These are phyloP conservation scores for Anseranas semipalmata DNA, from an alignment of 2,113 vertebrate genomes.

Conservation along the genomic window DNA sequence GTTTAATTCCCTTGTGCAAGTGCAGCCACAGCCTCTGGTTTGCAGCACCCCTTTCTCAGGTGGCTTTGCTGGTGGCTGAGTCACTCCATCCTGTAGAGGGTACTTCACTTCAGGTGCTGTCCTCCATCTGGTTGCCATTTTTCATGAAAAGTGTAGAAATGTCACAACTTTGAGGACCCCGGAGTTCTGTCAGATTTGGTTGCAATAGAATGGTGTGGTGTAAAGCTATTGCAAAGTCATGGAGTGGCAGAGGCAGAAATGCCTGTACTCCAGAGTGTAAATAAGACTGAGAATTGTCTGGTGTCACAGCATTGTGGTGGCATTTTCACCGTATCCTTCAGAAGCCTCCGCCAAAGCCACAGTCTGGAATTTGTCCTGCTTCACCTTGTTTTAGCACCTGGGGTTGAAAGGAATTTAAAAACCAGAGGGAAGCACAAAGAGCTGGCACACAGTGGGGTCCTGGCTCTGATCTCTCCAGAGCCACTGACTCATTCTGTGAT, in stretches of 20 bases:
- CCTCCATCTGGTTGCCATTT: background rate
- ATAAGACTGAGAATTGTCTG: background rate
- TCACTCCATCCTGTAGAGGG: background rate
- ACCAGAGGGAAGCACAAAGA: conserved; percentile 50
- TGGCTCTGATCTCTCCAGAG: conserved; percentile 64
- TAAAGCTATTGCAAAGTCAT: background rate
- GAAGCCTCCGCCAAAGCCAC: background rate
- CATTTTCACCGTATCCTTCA: background rate
- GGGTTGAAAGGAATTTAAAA: conserved; percentile 43
- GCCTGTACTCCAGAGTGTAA: background rate
- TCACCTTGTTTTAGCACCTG: conserved; percentile 59
- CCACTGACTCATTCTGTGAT: conserved; percentile 62
- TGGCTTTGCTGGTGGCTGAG: background rate
- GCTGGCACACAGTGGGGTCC: conserved; percentile 45
- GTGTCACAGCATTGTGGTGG: background rate
- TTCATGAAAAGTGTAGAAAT: background rate
- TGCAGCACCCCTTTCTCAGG: background rate
- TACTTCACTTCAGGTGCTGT: background rate
- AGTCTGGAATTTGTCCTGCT: conserved; percentile 28
- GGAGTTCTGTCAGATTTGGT: background rate
- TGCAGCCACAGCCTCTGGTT: background rate
- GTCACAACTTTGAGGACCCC: background rate
- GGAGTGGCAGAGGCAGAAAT: background rate
- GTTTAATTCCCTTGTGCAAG: background rate
- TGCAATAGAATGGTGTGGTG: background rate